Conservation (phyloP, 2,888 invertebrate genomes). For the Athrips mouffetella region DNA sequence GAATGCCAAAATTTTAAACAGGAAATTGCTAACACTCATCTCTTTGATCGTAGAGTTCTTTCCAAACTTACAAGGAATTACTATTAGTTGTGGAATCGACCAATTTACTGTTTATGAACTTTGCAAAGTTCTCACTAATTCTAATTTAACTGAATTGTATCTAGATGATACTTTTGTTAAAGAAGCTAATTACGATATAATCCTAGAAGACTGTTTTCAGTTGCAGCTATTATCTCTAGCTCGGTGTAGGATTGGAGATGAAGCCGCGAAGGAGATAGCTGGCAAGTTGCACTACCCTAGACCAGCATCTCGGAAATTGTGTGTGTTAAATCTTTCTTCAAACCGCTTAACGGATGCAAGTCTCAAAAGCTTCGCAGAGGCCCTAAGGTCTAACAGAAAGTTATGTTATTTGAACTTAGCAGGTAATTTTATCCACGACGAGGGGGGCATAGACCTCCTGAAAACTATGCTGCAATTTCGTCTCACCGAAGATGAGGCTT, state of each 20-base stretch:
- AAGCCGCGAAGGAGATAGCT: neutral
- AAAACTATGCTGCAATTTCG: neutral
- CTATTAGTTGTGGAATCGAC: neutral
- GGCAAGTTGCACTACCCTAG: neutral
- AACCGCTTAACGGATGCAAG: conserved; percentile 51
- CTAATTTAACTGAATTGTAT: neutral
- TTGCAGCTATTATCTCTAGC: neutral
- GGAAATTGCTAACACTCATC: neutral
- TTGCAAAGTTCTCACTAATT: neutral
- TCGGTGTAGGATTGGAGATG: neutral
- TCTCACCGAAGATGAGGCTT: neutral
- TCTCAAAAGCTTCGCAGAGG: conserved; percentile 17
- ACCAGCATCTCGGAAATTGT: conserved; percentile 14
- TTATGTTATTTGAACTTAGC: neutral
- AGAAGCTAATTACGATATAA: conserved; percentile 36
- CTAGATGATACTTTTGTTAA: conserved; percentile 25
- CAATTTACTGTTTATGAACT: neutral
- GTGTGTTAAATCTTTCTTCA: conserved; percentile 40
- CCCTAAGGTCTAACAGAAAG: neutral
- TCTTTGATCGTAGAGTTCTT: neutral
- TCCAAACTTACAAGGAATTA: neutral
- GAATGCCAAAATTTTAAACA: neutral
- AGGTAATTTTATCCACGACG: neutral
- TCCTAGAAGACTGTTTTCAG: neutral
- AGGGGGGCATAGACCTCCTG: neutral